Evolutionary conservation across 2,888 invertebrate species (phyloP), one percentile per base, ranked within the genome.

Genomic region (Bibio marci): DNA sequence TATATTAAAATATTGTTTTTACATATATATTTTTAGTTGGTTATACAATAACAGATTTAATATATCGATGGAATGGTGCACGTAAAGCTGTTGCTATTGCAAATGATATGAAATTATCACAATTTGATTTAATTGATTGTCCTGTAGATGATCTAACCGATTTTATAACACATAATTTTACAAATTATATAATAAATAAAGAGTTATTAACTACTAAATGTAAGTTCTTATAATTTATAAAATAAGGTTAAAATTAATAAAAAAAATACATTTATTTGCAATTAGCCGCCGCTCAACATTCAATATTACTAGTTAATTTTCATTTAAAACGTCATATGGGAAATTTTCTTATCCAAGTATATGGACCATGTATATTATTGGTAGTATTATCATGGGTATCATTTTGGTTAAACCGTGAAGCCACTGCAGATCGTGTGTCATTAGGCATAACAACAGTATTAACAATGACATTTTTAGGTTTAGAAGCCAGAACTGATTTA

Each of bases 351-450:
- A 80, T 86, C 48, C 85, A 87, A 64, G 83, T 85, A 10, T 87
- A 86, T 54, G 78, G 83, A 1, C 86, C 86, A 1, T 86, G 85
- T 51, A 75, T 81, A 32, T 67, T 86, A 35, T 69, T 86, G 13
- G 85, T 85, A 3, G 77, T 85, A n/a, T 66, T 86, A 4, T 83
- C 83, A 1, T 86, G 86, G 86, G 83, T 87, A 2, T 82, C 83
- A 3, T 80, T 80, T 53, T 85, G 82, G 83, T 66, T 85, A 30
- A 85, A 85, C 59, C 64, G 83, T 40, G 86, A 87, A 59, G 85
- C 85, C 1, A 83, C 60, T 0, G 81, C 83, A 0, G 86, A 85
- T 56, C 65, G 86, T 44, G 79, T 86, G 1, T 78, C 82, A 0
- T 59, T 86, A 32, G 85, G 85, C 37, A 80, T 85, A 39, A 86